Percentiles rank a stretch among this genome's conserved stretches.
Conservation (phyloP, 2,113 vertebrate genomes). For the Perca schrenkii region DNA sequence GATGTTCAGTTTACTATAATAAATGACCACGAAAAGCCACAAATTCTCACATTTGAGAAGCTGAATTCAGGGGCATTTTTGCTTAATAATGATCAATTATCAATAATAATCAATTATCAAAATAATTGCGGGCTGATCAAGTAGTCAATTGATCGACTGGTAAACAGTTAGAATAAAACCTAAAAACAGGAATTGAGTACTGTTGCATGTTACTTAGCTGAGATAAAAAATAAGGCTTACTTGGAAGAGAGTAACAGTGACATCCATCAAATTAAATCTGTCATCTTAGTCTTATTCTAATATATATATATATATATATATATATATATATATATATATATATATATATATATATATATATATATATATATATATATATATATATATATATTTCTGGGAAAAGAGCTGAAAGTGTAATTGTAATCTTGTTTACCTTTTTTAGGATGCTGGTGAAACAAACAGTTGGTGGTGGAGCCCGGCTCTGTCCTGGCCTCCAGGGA, state of each 20-base stretch:
- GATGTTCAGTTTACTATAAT: neutral
- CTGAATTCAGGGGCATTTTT: neutral
- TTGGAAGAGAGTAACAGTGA: slow-evolving; percentile 15
- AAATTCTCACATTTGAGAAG: neutral
- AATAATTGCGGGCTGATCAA: neutral
- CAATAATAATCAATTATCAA: neutral
- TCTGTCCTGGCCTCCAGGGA: slow-evolving; percentile 25
- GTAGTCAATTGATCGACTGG: no score
- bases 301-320: neutral
- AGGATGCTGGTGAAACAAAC: slow-evolving; percentile 46
- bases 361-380: neutral
- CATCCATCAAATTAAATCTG: slow-evolving; percentile 46
- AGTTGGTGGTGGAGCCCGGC: slow-evolving; percentile 10
- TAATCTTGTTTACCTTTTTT: slow-evolving; percentile 49
- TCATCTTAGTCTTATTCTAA: neutral
- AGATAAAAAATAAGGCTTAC: neutral
- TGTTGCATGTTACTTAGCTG: neutral
- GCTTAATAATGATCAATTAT: neutral
- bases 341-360: neutral
- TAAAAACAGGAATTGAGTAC: neutral
- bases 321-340: neutral
- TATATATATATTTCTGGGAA: neutral
- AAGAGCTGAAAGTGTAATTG: slow-evolving; percentile 9
- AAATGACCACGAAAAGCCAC: neutral
- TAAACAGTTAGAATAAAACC: neutral